A percentile compares a stretch with the other conserved stretches of the same genome.
phyloP scores from a whole-genome alignment of 2,113 vertebrate species.

The Hippocampus zosterae region DNA sequence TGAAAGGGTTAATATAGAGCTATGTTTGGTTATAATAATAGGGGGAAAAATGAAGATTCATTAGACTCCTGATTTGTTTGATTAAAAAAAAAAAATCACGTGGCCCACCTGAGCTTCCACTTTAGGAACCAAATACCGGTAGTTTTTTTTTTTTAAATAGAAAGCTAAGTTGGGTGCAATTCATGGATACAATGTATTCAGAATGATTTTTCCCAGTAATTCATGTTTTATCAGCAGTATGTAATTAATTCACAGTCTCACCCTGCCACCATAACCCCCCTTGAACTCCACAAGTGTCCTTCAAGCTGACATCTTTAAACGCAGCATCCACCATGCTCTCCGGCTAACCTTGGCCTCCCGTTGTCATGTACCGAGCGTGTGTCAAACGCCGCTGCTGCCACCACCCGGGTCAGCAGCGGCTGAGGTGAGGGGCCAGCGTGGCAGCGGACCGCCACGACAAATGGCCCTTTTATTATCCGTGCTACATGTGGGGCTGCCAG shows the following conservation, averaged over 20 bases:
- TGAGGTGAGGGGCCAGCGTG: neutral
- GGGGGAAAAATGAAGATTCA: too few relatives aligned
- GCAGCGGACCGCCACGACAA: conserved; percentile 36
- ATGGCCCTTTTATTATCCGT: conserved; percentile 58
- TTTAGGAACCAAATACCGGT: too few relatives aligned
- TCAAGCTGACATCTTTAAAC: conserved; percentile 24
- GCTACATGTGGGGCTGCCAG: conserved; percentile 13
- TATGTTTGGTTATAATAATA: neutral
- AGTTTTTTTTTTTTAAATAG: too few relatives aligned
- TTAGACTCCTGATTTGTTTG: too few relatives aligned
- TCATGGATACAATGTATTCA: neutral
- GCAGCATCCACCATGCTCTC: neutral
- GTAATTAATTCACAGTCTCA: neutral
- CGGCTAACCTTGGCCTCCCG: conserved; percentile 42
- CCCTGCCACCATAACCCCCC: neutral
- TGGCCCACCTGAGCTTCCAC: too few relatives aligned
- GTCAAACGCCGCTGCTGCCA: conserved; percentile 28
- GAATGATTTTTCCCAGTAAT: neutral
- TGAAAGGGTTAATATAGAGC: neutral
- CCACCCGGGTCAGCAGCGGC: neutral
- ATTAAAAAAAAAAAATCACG: too few relatives aligned
- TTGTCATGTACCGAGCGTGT: conserved; percentile 42
- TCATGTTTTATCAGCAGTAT: neutral
- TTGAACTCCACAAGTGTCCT: neutral
- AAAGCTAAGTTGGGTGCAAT: too few relatives aligned